Percentiles rank a stretch among this genome's conserved stretches.
These are phyloP conservation scores for Carposina sasakii DNA, from an alignment of 1,140 invertebrate species.

Conservation along the genomic window DNA sequence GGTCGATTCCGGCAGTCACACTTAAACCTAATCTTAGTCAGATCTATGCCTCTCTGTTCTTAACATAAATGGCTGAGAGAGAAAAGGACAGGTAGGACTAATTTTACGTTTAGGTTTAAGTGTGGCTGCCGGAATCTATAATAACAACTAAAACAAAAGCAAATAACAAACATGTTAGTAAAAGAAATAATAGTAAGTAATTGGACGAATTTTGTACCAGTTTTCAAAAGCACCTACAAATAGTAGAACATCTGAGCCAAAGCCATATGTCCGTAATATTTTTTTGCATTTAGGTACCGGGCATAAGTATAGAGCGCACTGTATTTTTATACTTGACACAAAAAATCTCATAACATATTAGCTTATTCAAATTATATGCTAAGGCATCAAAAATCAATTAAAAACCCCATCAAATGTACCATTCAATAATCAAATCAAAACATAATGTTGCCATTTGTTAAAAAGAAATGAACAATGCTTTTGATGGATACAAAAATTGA, in stretches of 20 bases:
- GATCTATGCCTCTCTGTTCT: too few relatives aligned
- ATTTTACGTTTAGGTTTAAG: too few relatives aligned
- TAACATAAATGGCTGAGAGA: too few relatives aligned
- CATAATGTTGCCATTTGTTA: neutral
- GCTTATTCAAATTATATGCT: conserved; percentile 43
- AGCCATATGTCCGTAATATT: too few relatives aligned
- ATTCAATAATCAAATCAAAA: conserved; percentile 17
- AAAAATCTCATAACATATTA: neutral
- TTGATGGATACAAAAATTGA: conserved; percentile 66
- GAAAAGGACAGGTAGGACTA: too few relatives aligned
- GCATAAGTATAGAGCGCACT: too few relatives aligned
- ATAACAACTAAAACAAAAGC: conserved; percentile 22
- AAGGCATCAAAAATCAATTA: conserved; percentile 59
- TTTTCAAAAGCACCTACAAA: too few relatives aligned
- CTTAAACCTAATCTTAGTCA: too few relatives aligned
- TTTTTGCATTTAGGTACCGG: too few relatives aligned
- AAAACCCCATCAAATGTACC: conserved; percentile 51
- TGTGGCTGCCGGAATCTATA: conserved; percentile 7
- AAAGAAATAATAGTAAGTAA: conserved; percentile 20
- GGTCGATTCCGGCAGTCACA: too few relatives aligned
- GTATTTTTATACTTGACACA: neutral
- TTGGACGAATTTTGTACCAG: too few relatives aligned
- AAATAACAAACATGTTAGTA: conserved; percentile 18
- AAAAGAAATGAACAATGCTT: conserved; percentile 11
- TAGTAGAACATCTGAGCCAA: too few relatives aligned